Evolutionary conservation across 53 echinoderm and acorn worm genomes (phyloP).

Genomic region (Temnopleurus reevesii): DNA sequence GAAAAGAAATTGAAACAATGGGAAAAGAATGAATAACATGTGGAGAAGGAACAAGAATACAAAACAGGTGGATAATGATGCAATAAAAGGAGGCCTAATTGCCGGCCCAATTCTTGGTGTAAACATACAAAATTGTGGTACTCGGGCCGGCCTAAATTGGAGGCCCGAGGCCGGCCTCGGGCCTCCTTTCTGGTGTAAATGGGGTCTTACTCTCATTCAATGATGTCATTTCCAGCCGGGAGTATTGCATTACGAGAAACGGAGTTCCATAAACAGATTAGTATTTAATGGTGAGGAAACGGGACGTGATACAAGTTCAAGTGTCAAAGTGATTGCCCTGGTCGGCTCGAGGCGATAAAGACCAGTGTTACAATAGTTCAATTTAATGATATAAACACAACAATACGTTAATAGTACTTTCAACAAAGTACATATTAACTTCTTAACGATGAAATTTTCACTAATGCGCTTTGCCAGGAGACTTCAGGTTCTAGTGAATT

Average conservation of each 20-base stretch:
- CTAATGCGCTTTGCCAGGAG: background rate
- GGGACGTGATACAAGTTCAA: background rate
- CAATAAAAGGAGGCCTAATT: too few species aligned
- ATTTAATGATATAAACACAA: too few species aligned
- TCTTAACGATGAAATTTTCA: background rate
- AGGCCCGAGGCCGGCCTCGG: too few species aligned
- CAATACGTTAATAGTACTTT: background rate
- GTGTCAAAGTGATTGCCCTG: background rate
- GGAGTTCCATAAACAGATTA: slow-evolving; percentile 28
- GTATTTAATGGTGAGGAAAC: slow-evolving; percentile 1
- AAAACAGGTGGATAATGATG: too few species aligned
- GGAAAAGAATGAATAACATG: too few species aligned
- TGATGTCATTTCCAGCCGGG: slow-evolving; percentile 11
- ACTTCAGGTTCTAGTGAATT: background rate
- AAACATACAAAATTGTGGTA: too few species aligned
- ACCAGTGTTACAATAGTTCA: background rate
- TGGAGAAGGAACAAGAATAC: too few species aligned
- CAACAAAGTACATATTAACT: background rate
- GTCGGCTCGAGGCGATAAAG: background rate
- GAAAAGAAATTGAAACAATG: too few species aligned
- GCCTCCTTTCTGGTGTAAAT: too few species aligned
- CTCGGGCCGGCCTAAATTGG: too few species aligned
- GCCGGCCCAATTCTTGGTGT: too few species aligned
- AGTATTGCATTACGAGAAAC: background rate
- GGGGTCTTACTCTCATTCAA: too few species aligned